Evolutionary conservation across 2,888 invertebrate species (phyloP).

Genomic region (Ichneumon xanthorius): DNA sequence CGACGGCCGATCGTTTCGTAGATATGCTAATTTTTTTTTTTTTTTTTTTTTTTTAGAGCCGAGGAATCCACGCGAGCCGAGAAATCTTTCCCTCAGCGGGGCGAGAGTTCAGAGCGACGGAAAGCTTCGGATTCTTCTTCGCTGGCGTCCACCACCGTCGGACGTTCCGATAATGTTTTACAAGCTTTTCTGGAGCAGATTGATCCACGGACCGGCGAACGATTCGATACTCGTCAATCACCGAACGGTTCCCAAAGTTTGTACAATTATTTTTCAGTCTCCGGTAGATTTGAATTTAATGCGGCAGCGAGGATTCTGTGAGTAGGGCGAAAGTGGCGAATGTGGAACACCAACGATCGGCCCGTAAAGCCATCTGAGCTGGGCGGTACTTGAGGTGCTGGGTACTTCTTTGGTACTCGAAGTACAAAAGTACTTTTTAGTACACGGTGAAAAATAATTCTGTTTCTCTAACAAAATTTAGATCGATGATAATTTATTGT

Average conservation of each 20-base stretch:
- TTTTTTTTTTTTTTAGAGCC: slow-evolving; percentile 84
- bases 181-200: slow-evolving; percentile 91
- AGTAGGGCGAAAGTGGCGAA: too few species aligned
- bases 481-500: too few species aligned
- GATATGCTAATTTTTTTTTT: slow-evolving; percentile 1
- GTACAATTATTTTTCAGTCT: slow-evolving; percentile 30
- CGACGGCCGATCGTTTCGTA: not conserved
- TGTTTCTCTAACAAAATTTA: too few species aligned
- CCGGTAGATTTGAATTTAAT: too few species aligned
- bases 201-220: slow-evolving; percentile 87
- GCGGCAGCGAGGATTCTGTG: too few species aligned
- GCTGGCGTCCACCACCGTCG: slow-evolving; percentile 90
- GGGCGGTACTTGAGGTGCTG: too few species aligned
- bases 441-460: too few species aligned
- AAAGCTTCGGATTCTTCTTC: slow-evolving; percentile 87
- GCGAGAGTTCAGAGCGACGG: slow-evolving; percentile 77
- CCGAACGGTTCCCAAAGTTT: slow-evolving; percentile 88
- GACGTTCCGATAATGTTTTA: slow-evolving; percentile 90
- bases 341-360: too few species aligned
- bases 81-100: slow-evolving; percentile 86
- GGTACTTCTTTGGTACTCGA: too few species aligned
- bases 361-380: too few species aligned
- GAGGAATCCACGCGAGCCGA: slow-evolving; percentile 88
- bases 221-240: slow-evolving; percentile 89
- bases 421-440: too few species aligned